phyloP scores from a whole-genome alignment of 2,113 vertebrate species.

The Indicator maculatus region DNA sequence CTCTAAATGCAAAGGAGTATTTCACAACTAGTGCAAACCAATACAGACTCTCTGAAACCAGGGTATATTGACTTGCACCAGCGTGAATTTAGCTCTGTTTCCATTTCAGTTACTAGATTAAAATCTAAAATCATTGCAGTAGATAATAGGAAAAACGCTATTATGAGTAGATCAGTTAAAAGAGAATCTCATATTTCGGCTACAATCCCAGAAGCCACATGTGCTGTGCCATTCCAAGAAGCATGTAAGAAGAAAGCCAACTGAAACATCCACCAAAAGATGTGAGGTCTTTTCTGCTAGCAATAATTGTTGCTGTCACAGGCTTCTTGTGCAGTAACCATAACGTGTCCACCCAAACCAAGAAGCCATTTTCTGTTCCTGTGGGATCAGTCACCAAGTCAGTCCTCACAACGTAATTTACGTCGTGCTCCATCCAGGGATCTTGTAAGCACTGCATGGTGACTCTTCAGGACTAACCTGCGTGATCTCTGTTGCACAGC shows the following conservation, averaged over 20 bases:
- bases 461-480: conserved; percentile 70
- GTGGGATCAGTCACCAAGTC: conserved; percentile 23
- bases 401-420: conserved; percentile 12
- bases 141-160: background rate
- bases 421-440: conserved; percentile 58
- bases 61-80: background rate
- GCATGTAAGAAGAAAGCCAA: background rate
- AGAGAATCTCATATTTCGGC: background rate
- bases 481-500: conserved; percentile 62
- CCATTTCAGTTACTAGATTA: background rate
- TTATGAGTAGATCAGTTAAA: background rate
- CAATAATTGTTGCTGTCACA: background rate
- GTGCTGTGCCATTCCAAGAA: background rate
- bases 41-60: background rate
- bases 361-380: background rate
- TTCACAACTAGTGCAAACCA: background rate
- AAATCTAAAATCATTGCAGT: background rate
- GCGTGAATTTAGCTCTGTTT: background rate
- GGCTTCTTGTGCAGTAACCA: background rate
- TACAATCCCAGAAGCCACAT: background rate
- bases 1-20: background rate
- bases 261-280: background rate
- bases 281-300: background rate
- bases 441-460: conserved; percentile 67
- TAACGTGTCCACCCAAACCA: background rate